Evolutionary conservation across 2,797 vertebrate genomes (phyloP), one percentile per base, ranked within the genome.

Genomic region (Zalophus californianus): DNA sequence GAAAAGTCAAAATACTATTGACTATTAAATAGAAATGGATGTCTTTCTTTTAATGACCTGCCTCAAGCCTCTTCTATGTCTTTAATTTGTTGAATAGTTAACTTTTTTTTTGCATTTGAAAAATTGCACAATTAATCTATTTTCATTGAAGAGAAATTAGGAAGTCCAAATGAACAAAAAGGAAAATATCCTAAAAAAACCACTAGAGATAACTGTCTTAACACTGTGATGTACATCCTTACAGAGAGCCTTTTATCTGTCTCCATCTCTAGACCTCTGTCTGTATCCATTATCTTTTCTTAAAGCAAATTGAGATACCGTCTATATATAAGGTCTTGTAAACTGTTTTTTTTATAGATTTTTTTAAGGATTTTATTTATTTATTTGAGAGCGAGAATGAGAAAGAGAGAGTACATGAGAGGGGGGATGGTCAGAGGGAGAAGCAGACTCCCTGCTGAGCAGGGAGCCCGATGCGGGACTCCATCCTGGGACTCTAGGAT

Each of bases 31-130:
- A 88, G 56, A 87, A 84, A 82, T 21, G 29, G 60, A 82, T 66
- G 78, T 64, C 41, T 94, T 79, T 72, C 35, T 92, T 89, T 90
- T 27, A 86, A 84, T 60, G 60, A 95, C 70, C 25, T 88, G 20
- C 13, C 21, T 92, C 16, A 29, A 52, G 27, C 4, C 35, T 83
- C 56, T 80, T 89, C 73, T 64, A 29, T 35, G 27, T 83, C 18
- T 94, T 90, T 70, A 66, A 78, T 89, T 21, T 88, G 70, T 48
- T 66, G 25, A 52, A 73, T 32, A 89, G 79, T 64, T 93, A n/a
- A 50, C 64, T 64, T 72, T 85, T 73, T 77, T 16, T 90, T 58
- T 83, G 73, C 25, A 78, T 79, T 89, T 66, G 68, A 89, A 97
- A 88, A 66, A 62, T 41, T 68, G 21, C n/a, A 86, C 35, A 62